These are phyloP conservation scores for Proterorhinus semilunaris DNA, from an alignment of 2,113 vertebrate species.

Conservation along the genomic window DNA sequence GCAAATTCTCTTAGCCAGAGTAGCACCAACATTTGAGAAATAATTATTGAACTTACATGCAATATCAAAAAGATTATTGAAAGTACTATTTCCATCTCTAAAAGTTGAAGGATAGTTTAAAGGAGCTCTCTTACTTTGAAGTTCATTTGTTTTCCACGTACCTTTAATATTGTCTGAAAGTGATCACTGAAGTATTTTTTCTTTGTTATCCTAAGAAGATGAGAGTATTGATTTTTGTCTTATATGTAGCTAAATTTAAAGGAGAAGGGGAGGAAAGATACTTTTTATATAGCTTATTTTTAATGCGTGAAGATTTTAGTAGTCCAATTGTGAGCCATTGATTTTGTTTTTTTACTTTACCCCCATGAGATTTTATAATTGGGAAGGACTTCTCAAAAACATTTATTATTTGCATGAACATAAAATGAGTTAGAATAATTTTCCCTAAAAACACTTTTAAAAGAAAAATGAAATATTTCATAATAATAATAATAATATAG, in stretches of 20 bases:
- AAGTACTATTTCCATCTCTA: not conserved
- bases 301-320: not conserved
- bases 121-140: not conserved
- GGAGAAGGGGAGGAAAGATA: not conserved
- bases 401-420: not conserved
- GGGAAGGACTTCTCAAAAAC: not conserved
- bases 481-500: too few relatives aligned
- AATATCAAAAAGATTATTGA: too few relatives aligned
- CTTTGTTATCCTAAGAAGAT: not conserved
- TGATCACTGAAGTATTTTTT: not conserved
- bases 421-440: not conserved
- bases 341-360: not conserved
- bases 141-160: not conserved
- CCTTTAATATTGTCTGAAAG: not conserved
- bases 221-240: not conserved
- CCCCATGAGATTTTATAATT: not conserved
- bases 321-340: not conserved
- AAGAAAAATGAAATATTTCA: not conserved
- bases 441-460: not conserved
- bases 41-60: not conserved
- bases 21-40: not conserved
- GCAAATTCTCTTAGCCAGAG: not conserved
- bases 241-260: not conserved
- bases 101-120: not conserved
- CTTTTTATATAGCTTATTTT: not conserved